These are phyloP conservation scores for Catostylus mosaicus DNA, from an alignment of 30 jellyfish, hydroid and myxozoan species.

Conservation along the genomic window DNA sequence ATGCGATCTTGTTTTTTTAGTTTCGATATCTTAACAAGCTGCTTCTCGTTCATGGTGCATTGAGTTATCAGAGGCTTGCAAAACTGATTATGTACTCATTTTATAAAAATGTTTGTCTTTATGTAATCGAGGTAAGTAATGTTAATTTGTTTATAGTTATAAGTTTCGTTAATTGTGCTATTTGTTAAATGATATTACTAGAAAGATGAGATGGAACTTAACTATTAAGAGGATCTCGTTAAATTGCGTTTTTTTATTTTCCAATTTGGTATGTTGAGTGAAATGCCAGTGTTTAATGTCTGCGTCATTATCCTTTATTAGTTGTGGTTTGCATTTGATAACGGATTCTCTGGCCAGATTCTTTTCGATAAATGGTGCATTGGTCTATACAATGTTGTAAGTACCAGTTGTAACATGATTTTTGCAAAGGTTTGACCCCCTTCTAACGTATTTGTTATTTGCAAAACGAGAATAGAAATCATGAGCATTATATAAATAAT, in stretches of 20 bases:
- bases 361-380: constrained; percentile 95
- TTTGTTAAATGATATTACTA: too few relatives aligned
- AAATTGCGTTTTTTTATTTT: too few relatives aligned
- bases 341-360: constrained; percentile 96
- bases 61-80: constrained; percentile 91
- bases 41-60: constrained; percentile 92
- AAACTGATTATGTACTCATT: constrained; percentile 88
- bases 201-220: too few relatives aligned
- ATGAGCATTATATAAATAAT: too few relatives aligned
- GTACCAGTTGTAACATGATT: not conserved
- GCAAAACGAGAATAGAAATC: too few relatives aligned
- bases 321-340: constrained; percentile 92
- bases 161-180: too few relatives aligned
- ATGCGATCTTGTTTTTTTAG: constrained; percentile 44
- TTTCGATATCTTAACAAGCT: constrained; percentile 85
- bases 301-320: constrained; percentile 2
- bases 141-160: too few relatives aligned
- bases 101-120: constrained; percentile 87
- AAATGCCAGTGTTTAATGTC: too few relatives aligned
- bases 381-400: constrained; percentile 89
- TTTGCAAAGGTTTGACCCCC: too few relatives aligned
- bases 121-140: constrained; percentile 87
- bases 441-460: not conserved
- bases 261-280: too few relatives aligned
- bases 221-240: too few relatives aligned